Conservation (phyloP, 2,113 vertebrate species). For the Tringa solitaria region DNA sequence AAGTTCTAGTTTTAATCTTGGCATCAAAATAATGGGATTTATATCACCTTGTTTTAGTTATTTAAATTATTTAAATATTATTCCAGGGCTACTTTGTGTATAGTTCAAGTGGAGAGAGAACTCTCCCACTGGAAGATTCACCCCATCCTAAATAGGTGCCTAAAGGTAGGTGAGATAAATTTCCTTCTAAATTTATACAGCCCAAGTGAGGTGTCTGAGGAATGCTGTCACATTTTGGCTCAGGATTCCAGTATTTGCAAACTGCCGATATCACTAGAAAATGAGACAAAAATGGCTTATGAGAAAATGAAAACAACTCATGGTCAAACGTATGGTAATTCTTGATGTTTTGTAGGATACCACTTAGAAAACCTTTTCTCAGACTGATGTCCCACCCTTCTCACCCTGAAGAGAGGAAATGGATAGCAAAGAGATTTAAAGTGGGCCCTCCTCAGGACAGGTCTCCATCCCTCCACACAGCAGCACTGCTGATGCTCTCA, state of each 20-base stretch:
- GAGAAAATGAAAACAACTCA: neutral
- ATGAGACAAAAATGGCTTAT: neutral
- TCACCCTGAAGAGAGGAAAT: neutral
- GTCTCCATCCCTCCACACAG: accelerated
- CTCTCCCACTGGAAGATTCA: neutral
- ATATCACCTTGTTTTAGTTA: neutral
- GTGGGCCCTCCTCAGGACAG: accelerated
- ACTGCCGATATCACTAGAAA: neutral
- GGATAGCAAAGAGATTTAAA: neutral
- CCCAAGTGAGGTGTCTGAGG: neutral
- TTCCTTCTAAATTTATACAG: neutral
- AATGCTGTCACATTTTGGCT: neutral
- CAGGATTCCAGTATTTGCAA: neutral
- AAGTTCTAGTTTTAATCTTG: neutral
- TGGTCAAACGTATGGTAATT: neutral
- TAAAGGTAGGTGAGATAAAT: neutral
- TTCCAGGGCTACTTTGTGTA: neutral
- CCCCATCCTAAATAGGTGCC: neutral
- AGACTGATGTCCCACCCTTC: neutral
- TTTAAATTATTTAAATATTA: neutral
- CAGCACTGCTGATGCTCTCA: neutral
- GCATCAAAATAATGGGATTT: neutral
- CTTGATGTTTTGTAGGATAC: neutral
- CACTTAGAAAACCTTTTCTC: neutral
- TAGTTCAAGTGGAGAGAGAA: neutral